phyloP scores from a whole-genome alignment of 2,888 invertebrate genomes.

The Penaeus monodon region DNA sequence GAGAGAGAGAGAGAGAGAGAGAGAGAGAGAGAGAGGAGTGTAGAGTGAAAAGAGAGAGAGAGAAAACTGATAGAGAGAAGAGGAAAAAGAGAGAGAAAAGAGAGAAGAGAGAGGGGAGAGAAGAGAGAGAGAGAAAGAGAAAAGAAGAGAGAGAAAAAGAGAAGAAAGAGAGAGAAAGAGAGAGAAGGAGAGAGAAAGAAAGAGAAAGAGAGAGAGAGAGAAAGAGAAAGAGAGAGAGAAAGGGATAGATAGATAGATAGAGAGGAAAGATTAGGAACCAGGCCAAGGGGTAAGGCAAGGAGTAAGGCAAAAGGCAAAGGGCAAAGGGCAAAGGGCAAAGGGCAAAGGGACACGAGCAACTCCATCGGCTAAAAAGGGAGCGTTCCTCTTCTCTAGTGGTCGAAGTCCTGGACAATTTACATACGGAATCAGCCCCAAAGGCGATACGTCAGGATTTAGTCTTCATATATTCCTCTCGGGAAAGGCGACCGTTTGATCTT shows the following conservation, averaged over 20 bases:
- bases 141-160: neutral
- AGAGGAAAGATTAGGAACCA: neutral
- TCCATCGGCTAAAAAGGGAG: conserved; percentile 20
- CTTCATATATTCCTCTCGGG: conserved; percentile 44
- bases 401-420: conserved; percentile 46
- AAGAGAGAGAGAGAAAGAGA: neutral
- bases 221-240: neutral
- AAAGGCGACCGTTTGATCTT: conserved; percentile 33
- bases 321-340: neutral
- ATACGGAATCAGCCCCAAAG: conserved; percentile 39
- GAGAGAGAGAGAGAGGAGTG: too few species aligned
- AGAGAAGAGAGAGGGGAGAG: too few species aligned
- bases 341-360: neutral
- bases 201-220: conserved; percentile 20
- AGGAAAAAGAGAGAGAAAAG: too few species aligned
- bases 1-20: too few species aligned
- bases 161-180: conserved; percentile 1
- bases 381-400: conserved; percentile 24
- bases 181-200: conserved; percentile 19
- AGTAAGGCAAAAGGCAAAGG: neutral
- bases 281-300: neutral
- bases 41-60: too few species aligned
- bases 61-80: too few species aligned
- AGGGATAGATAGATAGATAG: neutral
- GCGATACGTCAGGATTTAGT: conserved; percentile 47